Base-by-base conservation (phyloP, 2,797 vertebrate genomes). In the Novumbra hubbsi region DNA sequence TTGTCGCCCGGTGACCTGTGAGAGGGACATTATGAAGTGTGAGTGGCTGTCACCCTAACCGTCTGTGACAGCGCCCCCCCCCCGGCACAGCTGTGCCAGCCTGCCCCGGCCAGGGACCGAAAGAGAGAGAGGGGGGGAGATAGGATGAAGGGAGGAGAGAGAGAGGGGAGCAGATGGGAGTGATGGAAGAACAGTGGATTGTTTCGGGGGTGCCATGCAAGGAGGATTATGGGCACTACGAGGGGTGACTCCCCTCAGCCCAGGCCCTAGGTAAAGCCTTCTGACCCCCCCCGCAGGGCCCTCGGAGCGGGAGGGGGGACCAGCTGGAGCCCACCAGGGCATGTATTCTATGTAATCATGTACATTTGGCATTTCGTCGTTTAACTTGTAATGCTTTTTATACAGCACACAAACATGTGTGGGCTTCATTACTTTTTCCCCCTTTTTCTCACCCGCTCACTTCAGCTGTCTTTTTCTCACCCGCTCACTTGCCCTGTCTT, bases 1-100 rank as follows among this genome's bases (percentile, higher is more conserved):
- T 94, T 98, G 96, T 96, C 95, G 95, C 93, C 95, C 96, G 94
- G 91, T 98, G 97, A 97, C 96, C 96, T 97, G 96, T 97, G 96
- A 97, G 95, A 95, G 92, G 94, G 95, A 96, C 96, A 97, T 97
- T 97, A 97, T 97, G 95, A 98, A 97, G 96, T 96, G 95, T 97
- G 96, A 97, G 96, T 95, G 92, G 95, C 94, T 95, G 94, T 98
- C 96, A 96, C 92, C 91, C 89, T 98, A 98, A 98, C 94, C 85
- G 92, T 88, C 94, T 95, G 95, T 97, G 97, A 98, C 97, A 98
- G 95, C 92, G 94, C 92, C 91, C 95, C 96, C 95, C 96, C 96
- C 81, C 92, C 91, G 95, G 96, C 96, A 93, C 96, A 98, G 97
- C 96, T 98, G 97, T 95, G 95, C 91, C 94, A 94, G 92, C 88